Evolutionary conservation across 2,113 vertebrate species (phyloP).

Genomic region (Nestor notabilis): DNA sequence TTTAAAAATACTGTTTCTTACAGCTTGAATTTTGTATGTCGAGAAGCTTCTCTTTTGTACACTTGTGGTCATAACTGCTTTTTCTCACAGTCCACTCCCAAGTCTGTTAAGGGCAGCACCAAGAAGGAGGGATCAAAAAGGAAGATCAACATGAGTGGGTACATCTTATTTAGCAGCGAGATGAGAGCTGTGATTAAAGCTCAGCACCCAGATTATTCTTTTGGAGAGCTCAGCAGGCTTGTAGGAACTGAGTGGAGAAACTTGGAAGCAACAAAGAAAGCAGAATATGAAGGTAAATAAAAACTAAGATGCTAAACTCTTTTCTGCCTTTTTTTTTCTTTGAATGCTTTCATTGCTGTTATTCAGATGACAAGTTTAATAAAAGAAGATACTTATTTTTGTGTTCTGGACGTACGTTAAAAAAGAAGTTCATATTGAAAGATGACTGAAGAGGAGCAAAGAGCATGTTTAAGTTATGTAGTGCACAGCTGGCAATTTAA

Average conservation of each 20-base stretch:
- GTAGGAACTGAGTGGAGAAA: slow-evolving; percentile 99
- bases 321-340: slow-evolving; percentile 4
- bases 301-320: neutral
- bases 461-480: neutral
- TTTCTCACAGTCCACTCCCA: slow-evolving; percentile 88
- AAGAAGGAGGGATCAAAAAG: slow-evolving; percentile 98
- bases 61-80: slow-evolving; percentile 50
- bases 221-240: slow-evolving; percentile 96
- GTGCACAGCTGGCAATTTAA: neutral
- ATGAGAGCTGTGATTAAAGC: slow-evolving; percentile 99
- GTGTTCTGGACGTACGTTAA: neutral
- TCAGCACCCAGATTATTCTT: slow-evolving; percentile 97
- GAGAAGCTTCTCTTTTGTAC: neutral
- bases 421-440: neutral
- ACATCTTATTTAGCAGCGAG: slow-evolving; percentile 99
- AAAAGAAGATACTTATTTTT: neutral
- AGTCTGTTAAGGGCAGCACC: slow-evolving; percentile 91
- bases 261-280: slow-evolving; percentile 93
- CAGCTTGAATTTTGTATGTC: slow-evolving; percentile 33
- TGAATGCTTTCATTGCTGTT: neutral
- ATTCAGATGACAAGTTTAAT: slow-evolving; percentile 9
- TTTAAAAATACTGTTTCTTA: neutral
- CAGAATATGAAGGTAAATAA: slow-evolving; percentile 95
- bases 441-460: slow-evolving; percentile 37
- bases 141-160: slow-evolving; percentile 99